A percentile compares a stretch with the other conserved stretches of the same genome.
phyloP scores from a whole-genome alignment of 2,113 vertebrate species.

The Trichomycterus rosablanca region DNA sequence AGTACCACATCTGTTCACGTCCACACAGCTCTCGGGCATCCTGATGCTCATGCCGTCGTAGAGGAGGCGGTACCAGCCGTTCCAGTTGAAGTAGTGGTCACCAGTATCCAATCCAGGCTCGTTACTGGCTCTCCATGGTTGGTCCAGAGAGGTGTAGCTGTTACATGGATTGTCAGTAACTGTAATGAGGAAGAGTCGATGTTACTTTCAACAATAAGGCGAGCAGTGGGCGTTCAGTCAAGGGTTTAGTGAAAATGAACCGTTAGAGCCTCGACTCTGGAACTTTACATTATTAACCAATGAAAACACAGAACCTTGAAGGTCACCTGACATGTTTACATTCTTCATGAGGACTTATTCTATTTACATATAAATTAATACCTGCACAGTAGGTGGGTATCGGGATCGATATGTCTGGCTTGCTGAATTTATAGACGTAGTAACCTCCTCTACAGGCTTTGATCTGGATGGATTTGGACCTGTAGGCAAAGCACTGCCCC shows the following conservation, averaged over 20 bases:
- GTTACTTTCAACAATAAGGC: too few relatives aligned
- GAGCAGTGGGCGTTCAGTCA: too few relatives aligned
- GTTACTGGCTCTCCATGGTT: constrained; percentile 15
- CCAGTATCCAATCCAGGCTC: neutral
- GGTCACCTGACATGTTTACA: too few relatives aligned
- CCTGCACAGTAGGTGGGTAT: neutral
- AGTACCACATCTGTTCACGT: constrained; percentile 16
- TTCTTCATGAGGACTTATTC: too few relatives aligned
- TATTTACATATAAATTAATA: too few relatives aligned
- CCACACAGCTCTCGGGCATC: constrained; percentile 33
- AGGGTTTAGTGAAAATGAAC: too few relatives aligned
- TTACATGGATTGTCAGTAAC: constrained; percentile 16
- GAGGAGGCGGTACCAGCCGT: constrained; percentile 40
- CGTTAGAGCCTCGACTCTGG: too few relatives aligned
- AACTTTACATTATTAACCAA: too few relatives aligned
- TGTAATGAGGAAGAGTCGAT: neutral
- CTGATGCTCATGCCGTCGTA: constrained; percentile 5
- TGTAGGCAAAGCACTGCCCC: neutral
- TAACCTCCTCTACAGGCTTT: neutral
- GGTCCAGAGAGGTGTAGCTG: constrained; percentile 6
- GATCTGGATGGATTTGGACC: neutral
- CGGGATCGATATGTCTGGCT: neutral
- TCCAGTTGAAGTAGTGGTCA: constrained; percentile 26
- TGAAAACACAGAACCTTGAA: too few relatives aligned
- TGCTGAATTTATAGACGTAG: neutral